Base-by-base conservation (phyloP, 2,113 vertebrate species). In the Archilochus colubris region DNA sequence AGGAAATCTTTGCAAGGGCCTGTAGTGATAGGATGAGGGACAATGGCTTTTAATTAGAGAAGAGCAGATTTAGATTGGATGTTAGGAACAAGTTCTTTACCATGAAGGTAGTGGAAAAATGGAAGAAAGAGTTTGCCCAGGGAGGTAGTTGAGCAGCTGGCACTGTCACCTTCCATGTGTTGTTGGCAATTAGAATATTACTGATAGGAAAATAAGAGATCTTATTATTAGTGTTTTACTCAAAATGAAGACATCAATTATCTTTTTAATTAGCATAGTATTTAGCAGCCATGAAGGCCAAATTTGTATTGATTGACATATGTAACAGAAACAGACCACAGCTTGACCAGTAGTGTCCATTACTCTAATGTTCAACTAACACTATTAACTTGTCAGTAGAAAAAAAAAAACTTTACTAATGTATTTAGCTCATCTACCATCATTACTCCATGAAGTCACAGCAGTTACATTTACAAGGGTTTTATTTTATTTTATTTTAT, bases 141-240 rank as follows among this genome's bases (percentile, higher is more conserved):
- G 40, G 40, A 38, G 36, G 36, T 38, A 38, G 36, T 38, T 11
- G 16, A 74, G 36, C 54, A 68, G 78, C 78, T 46, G 48, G 30
- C 40, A 85, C n/a, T 73, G 21, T 62, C 44, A 89, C 38, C 9
- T 91, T 28, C 28, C 58, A 19, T 10, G 6, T 58, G 50, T 73
- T 40, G 17, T 67, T 62, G 33, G 6, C 24, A 94, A 89, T 88
- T 87, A 85, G 50, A 82, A 58, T 46, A 62, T 46, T 86, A 82
- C 79, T 82, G 93, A 94, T 88, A 88, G n/a, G 63, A 46, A 94
- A 93, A 89, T 27, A 64, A 84, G 57, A 87, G 8, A 53, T 63
- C 40, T 83, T 77, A 67, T 62, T 90, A 91, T 58, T 79, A 93
- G n/a, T 54, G 8, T 6, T 50, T 89, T 73, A 79, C 85, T 89